Base-by-base conservation (phyloP, 2,797 vertebrate genomes). In the Lates japonicus region DNA sequence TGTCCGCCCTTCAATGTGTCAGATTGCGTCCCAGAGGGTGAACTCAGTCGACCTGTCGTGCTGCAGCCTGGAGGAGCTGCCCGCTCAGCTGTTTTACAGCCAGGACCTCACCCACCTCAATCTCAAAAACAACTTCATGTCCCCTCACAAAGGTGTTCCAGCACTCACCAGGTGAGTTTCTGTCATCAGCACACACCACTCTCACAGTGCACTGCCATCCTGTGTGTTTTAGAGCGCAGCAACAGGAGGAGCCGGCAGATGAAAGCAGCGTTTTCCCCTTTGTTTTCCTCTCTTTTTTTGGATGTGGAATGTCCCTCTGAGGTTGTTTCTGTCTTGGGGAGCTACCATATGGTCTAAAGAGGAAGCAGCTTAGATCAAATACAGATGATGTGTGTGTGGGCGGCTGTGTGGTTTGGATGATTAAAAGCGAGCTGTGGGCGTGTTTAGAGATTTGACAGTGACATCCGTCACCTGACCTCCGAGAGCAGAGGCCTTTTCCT, bases 101-200 rank as follows among this genome's bases (percentile, higher is more conserved):
- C 98, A 99, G 85, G 98, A 99, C 93, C 97, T 99, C 83, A 99
- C 98, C 55, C 98, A 99, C 94, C 98, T 99, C 92, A 99, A 98
- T 90, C 96, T 99, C 81, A 99, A 99, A 87, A 97, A 98, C 91
- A 99, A 99, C 91, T 94, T 94, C 74, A 74, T 94, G 81, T 93
- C 93, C 1, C 86, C 85, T 4, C 86, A 92, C 74, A 92, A 78
- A 84, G 93, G 94, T 2, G 85, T 95, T 51, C 80, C 92, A 52
- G 92, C 92, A 0, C 93, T 95, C 75, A 93, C 87, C 83, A 94
- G 92, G 94, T 94, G 64, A 87, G 88, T 37, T 37, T 37, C 52
- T 61, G 20, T 19, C 44, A n/a, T 37, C 46, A 46, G 1, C 52
- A 20, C 63, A 11, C 65, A 59, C 37, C 16, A 44, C 63, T 16